Percentiles rank a stretch among this genome's conserved stretches.
Conservation (phyloP, 2,888 invertebrate species). For the Dexiosoma caninum region DNA sequence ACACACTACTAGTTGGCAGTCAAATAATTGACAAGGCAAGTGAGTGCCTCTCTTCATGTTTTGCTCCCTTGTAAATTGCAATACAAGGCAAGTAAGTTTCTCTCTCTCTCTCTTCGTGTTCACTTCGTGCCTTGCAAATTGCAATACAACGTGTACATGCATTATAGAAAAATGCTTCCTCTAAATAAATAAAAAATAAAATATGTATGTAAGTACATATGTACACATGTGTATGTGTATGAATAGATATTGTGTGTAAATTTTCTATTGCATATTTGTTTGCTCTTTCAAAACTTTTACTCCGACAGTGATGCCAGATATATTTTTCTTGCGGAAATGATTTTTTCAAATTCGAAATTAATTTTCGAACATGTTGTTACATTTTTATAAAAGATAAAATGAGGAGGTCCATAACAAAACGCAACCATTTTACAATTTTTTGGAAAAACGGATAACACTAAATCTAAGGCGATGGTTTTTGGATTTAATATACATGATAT, state of each 20-base stretch:
- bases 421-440: too few relatives aligned
- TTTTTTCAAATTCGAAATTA: too few relatives aligned
- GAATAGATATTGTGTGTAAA: neutral
- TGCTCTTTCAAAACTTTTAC: neutral
- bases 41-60: conserved; percentile 38
- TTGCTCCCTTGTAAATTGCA: conserved; percentile 33
- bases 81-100: too few relatives aligned
- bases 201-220: too few relatives aligned
- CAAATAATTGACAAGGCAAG: conserved; percentile 57
- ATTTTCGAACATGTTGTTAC: too few relatives aligned
- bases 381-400: too few relatives aligned
- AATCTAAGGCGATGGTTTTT: too few relatives aligned
- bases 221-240: too few relatives aligned
- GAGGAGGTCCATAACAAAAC: too few relatives aligned
- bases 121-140: conserved; percentile 33
- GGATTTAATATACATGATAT: too few relatives aligned
- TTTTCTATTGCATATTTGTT: conserved; percentile 3
- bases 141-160: conserved; percentile 19
- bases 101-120: conserved; percentile 21
- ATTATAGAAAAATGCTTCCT: conserved; percentile 44
- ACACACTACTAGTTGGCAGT: conserved; percentile 33
- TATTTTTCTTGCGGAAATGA: too few relatives aligned
- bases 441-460: too few relatives aligned
- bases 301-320: neutral
- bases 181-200: conserved; percentile 13